These are phyloP conservation scores for Lacerta viridis DNA, from an alignment of 2,797 vertebrate genomes.

Conservation along the genomic window DNA sequence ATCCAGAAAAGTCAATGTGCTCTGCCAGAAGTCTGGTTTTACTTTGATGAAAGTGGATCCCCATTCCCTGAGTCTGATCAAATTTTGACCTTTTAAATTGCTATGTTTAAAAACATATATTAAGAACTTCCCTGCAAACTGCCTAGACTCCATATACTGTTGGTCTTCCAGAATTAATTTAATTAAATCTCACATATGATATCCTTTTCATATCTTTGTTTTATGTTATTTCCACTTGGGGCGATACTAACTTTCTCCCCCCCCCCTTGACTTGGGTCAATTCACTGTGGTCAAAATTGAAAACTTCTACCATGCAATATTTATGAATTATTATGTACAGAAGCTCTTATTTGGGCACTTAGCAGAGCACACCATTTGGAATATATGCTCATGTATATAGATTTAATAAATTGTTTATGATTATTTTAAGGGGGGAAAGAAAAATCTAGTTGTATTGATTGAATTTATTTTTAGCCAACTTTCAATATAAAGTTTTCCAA, in stretches of 20 bases:
- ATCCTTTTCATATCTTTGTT: background rate
- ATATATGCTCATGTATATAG: too few relatives aligned
- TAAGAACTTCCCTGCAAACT: background rate
- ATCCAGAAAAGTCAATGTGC: background rate
- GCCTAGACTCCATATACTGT: constrained; percentile 14
- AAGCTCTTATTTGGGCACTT: too few relatives aligned
- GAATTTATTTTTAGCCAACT: background rate
- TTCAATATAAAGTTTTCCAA: background rate
- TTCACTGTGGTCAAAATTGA: background rate
- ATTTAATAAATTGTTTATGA: too few relatives aligned
- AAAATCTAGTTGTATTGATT: background rate
- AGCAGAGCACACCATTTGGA: too few relatives aligned
- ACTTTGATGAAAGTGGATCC: constrained; percentile 19
- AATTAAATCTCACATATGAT: background rate
- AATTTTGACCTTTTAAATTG: constrained; percentile 5
- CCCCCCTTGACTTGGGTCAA: background rate
- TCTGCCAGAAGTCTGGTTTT: constrained; percentile 26
- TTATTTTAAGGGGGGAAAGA: too few relatives aligned
- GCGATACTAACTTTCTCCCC: background rate
- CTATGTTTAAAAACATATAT: background rate
- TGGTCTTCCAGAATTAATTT: background rate
- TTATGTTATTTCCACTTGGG: background rate
- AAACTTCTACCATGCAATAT: background rate
- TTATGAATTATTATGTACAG: too few relatives aligned
- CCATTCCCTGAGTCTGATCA: background rate